A percentile compares a stretch with the other conserved stretches of the same genome.
Conservation (phyloP, 2,888 invertebrate genomes). For the Dolichomitus sp. region DNA sequence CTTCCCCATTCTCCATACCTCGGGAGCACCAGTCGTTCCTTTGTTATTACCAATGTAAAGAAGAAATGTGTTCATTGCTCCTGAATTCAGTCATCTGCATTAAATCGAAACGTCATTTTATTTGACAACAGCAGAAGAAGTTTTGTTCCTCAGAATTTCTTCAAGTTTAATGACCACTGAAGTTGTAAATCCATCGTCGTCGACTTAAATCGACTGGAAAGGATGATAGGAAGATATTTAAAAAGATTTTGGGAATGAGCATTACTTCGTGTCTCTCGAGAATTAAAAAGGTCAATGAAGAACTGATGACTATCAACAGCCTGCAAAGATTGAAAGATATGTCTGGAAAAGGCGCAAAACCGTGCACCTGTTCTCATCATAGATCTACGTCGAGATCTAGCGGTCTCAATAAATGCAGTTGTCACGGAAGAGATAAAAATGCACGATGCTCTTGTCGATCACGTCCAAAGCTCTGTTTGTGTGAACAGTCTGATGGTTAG, state of each 20-base stretch:
- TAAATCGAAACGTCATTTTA: conserved; percentile 44
- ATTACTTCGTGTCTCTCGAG: conserved; percentile 64
- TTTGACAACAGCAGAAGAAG: conserved; percentile 4
- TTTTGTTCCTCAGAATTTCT: neutral
- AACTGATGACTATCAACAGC: conserved; percentile 69
- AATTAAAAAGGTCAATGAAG: conserved; percentile 69
- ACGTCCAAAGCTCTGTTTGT: conserved; percentile 38
- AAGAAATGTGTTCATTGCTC: neutral
- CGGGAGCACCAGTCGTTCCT: conserved; percentile 39
- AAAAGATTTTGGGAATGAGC: conserved; percentile 54
- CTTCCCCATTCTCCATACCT: conserved; percentile 39
- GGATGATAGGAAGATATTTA: conserved; percentile 30
- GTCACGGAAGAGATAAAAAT: conserved; percentile 35
- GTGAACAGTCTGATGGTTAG: conserved; percentile 46
- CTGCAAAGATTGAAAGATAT: conserved; percentile 67
- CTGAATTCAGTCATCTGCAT: conserved; percentile 13
- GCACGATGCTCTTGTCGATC: conserved; percentile 21
- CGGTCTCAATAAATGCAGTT: conserved; percentile 56
- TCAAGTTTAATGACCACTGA: neutral
- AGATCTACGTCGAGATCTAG: conserved; percentile 45
- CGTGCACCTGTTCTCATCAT: conserved; percentile 63
- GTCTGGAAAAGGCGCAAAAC: conserved; percentile 45
- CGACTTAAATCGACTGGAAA: conserved; percentile 10
- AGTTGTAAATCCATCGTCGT: neutral
- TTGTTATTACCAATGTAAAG: conserved; percentile 22